Percentiles rank a stretch among this genome's conserved stretches.
phyloP scores from a whole-genome alignment of 2,797 vertebrate species.

The Etheostoma perlongum region DNA sequence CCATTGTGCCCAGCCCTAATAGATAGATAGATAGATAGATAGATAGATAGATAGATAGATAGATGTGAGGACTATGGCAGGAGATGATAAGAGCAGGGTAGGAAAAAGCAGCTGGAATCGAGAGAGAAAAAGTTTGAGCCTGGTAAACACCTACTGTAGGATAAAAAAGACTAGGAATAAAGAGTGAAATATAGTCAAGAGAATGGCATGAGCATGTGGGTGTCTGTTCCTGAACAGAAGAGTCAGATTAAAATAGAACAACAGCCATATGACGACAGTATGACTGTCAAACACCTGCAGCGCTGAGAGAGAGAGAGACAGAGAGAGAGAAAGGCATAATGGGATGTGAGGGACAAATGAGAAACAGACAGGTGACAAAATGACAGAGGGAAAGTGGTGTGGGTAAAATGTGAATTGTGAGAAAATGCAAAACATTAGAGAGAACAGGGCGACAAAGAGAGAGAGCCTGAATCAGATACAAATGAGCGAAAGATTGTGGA shows the following conservation, averaged over 20 bases:
- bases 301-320: constrained; percentile 28
- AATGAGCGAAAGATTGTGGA: constrained; percentile 48
- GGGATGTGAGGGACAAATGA: constrained; percentile 60
- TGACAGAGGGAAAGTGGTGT: constrained; percentile 20
- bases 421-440: constrained; percentile 50
- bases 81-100: too few relatives aligned
- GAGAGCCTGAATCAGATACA: constrained; percentile 42
- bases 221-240: constrained; percentile 72
- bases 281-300: constrained; percentile 76
- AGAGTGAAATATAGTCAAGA: constrained; percentile 51
- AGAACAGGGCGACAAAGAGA: constrained; percentile 33
- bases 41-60: background rate
- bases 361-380: constrained; percentile 63
- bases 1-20: too few relatives aligned
- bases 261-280: constrained; percentile 68
- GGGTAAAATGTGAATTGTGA: constrained; percentile 52
- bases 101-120: background rate
- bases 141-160: constrained; percentile 5
- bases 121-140: constrained; percentile 18
- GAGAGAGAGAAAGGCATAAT: constrained; percentile 37
- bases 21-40: constrained; percentile 3
- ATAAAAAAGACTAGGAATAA: constrained; percentile 38
- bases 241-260: constrained; percentile 80
- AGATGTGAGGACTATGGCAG: too few relatives aligned
- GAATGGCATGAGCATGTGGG: constrained; percentile 70